phyloP scores from a whole-genome alignment of 2,113 vertebrate genomes.

The Spea bombifrons region DNA sequence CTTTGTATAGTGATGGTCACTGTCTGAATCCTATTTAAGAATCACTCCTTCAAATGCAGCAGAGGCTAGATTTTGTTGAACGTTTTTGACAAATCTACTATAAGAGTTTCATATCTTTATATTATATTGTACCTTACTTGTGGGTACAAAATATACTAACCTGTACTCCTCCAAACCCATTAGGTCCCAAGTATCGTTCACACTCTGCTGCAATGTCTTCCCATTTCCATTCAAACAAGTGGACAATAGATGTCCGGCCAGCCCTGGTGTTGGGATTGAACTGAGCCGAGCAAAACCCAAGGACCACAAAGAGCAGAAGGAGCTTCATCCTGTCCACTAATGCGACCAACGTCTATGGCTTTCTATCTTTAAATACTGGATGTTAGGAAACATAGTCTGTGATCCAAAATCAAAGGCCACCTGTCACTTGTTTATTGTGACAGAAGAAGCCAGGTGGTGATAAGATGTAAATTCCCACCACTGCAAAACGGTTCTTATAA shows the following conservation, averaged over 20 bases:
- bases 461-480: conserved; percentile 6
- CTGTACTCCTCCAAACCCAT: conserved; percentile 89
- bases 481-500: neutral
- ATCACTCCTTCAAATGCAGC: too few species aligned
- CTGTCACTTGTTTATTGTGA: conserved; percentile 22
- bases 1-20: too few species aligned
- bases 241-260: conserved; percentile 76
- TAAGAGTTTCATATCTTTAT: too few species aligned
- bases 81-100: too few species aligned
- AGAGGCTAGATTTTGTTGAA: too few species aligned
- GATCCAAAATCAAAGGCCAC: conserved; percentile 17
- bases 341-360: conserved; percentile 3
- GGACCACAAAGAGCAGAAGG: conserved; percentile 64
- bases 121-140: neutral
- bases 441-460: conserved; percentile 32
- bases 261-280: conserved; percentile 65
- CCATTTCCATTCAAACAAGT: conserved; percentile 95
- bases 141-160: conserved; percentile 57
- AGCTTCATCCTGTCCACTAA: conserved; percentile 68
- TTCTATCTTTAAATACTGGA: conserved; percentile 49
- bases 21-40: too few species aligned
- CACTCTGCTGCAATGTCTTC: conserved; percentile 84
- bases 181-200: conserved; percentile 79
- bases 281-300: conserved; percentile 70
- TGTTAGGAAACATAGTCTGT: conserved; percentile 29